phyloP scores from a whole-genome alignment of 1,140 invertebrate species.

The Drosophila saltans region DNA sequence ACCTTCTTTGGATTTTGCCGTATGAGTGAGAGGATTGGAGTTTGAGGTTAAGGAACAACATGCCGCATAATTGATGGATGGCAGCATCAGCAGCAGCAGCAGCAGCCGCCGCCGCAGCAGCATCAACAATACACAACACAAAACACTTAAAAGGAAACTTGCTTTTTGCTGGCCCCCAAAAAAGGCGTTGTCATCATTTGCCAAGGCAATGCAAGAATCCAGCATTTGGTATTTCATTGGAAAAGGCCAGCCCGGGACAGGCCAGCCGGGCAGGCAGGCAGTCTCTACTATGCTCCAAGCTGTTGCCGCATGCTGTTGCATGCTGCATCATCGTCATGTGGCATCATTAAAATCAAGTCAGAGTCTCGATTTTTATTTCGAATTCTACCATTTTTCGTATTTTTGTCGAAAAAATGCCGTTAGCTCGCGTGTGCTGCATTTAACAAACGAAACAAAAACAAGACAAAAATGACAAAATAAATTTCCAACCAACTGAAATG shows the following conservation, averaged over 20 bases:
- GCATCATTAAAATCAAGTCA: constrained; percentile 77
- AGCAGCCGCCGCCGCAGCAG: constrained; percentile 34
- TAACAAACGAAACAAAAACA: neutral
- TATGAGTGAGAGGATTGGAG: constrained; percentile 5
- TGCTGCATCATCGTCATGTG: constrained; percentile 41
- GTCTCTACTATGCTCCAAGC: constrained; percentile 15
- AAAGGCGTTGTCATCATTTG: constrained; percentile 73
- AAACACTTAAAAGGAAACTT: constrained; percentile 78
- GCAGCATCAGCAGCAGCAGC: constrained; percentile 43
- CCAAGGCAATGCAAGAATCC: constrained; percentile 59
- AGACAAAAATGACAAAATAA: constrained; percentile 33
- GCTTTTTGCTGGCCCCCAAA: constrained; percentile 65
- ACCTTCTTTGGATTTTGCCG: constrained; percentile 12
- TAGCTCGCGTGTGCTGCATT: constrained; percentile 69
- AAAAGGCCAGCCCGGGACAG: constrained; percentile 46
- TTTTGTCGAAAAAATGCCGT: constrained; percentile 66
- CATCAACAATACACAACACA: constrained; percentile 28
- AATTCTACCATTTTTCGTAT: neutral
- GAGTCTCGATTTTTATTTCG: constrained; percentile 7
- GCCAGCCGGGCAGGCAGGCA: neutral
- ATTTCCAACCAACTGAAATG: constrained; percentile 63
- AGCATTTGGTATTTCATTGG: constrained; percentile 58
- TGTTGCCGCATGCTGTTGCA: constrained; percentile 2
- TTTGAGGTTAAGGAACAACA: constrained; percentile 51
- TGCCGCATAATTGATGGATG: constrained; percentile 79